A percentile compares a stretch with the other conserved stretches of the same genome.
Conservation (phyloP, 2,888 invertebrate species). For the Sinhomidia bicolor region DNA sequence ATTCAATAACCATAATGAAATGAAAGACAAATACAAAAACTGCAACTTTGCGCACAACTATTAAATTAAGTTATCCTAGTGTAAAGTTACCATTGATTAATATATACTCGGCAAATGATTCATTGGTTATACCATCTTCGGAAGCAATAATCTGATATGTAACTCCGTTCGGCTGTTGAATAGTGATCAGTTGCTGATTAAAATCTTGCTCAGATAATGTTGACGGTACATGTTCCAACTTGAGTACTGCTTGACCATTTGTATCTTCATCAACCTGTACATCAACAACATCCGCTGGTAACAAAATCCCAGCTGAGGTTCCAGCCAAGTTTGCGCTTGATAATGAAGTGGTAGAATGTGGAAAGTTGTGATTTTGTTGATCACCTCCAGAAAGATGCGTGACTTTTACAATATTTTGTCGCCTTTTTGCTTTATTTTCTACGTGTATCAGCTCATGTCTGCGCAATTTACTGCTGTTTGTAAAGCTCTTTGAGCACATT, state of each 20-base stretch:
- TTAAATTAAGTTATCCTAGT: background rate
- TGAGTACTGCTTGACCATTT: slow-evolving; percentile 30
- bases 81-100: slow-evolving; percentile 52
- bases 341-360: background rate
- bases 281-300: background rate
- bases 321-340: background rate
- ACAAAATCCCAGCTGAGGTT: background rate
- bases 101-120: slow-evolving; percentile 26
- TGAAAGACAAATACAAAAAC: background rate
- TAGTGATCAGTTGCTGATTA: slow-evolving; percentile 39
- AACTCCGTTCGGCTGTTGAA: slow-evolving; percentile 51
- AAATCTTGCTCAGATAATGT: background rate
- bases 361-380: background rate
- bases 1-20: background rate
- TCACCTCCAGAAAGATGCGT: background rate
- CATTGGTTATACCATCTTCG: slow-evolving; percentile 29
- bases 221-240: slow-evolving; percentile 40
- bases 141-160: slow-evolving; percentile 50
- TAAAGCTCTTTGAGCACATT: slow-evolving; percentile 59
- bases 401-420: slow-evolving; percentile 4
- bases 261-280: slow-evolving; percentile 4
- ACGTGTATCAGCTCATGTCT: slow-evolving; percentile 65
- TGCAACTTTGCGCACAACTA: no score
- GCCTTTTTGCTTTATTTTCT: slow-evolving; percentile 1
- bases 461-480: slow-evolving; percentile 56